Conservation (phyloP, 1,140 invertebrate species). For the Eumeta japonica region DNA sequence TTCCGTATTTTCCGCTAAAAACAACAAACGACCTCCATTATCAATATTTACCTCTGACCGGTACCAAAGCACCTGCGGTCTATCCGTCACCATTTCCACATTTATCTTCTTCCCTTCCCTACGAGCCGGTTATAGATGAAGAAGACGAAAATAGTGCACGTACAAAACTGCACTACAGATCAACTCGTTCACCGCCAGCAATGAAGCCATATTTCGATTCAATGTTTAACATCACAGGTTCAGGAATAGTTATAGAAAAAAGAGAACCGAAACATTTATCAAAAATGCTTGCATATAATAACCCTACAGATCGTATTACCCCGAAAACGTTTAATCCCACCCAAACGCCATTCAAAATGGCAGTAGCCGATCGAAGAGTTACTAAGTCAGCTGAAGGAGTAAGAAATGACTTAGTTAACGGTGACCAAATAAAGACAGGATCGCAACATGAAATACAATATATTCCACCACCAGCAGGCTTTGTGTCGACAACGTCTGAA, state of each 20-base stretch:
- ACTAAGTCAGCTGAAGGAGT: slow-evolving; percentile 31
- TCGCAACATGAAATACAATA: slow-evolving; percentile 26
- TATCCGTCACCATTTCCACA: slow-evolving; percentile 34
- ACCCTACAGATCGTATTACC: slow-evolving; percentile 32
- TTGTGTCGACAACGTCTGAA: slow-evolving; percentile 41
- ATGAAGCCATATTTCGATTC: slow-evolving; percentile 16
- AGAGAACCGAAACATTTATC: slow-evolving; percentile 21
- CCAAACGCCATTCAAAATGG: slow-evolving; percentile 16
- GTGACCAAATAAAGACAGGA: slow-evolving; percentile 30
- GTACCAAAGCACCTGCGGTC: slow-evolving; percentile 25
- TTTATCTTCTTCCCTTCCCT: slow-evolving; percentile 25
- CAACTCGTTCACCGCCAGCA: slow-evolving; percentile 9
- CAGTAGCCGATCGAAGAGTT: slow-evolving; percentile 25
- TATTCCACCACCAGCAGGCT: slow-evolving; percentile 23
- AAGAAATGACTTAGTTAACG: slow-evolving; percentile 18
- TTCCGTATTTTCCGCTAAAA: slow-evolving; percentile 37
- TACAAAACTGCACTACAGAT: slow-evolving; percentile 8
- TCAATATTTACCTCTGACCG: slow-evolving; percentile 31
- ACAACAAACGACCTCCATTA: slow-evolving; percentile 32
- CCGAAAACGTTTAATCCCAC: slow-evolving; percentile 13
- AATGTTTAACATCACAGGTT: slow-evolving; percentile 9
- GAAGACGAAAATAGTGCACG: slow-evolving; percentile 24
- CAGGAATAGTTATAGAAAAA: slow-evolving; percentile 16
- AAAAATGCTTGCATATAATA: slow-evolving; percentile 21
- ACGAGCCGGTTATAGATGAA: slow-evolving; percentile 16